phyloP scores from a whole-genome alignment of 2,113 vertebrate species.

The Prochilodus magdalenae region DNA sequence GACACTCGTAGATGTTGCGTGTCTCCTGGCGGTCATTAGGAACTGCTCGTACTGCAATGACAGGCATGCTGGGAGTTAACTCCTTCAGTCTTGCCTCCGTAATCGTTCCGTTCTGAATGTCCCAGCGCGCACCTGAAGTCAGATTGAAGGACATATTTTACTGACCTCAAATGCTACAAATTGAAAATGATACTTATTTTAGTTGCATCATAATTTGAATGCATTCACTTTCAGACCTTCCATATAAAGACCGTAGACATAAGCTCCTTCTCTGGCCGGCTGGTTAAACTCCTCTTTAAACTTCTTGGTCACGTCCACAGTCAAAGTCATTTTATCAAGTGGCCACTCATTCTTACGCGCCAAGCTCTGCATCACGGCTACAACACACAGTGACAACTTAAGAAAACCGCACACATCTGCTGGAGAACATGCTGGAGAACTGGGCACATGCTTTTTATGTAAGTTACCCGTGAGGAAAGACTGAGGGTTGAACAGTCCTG shows the following conservation, averaged over 20 bases:
- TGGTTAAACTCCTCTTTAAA: slow-evolving; percentile 83
- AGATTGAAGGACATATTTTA: not conserved
- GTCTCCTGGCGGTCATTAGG: slow-evolving; percentile 77
- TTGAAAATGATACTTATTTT: too few species aligned
- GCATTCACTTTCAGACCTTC: slow-evolving; percentile 71
- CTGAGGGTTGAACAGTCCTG: slow-evolving; percentile 94
- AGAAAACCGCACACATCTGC: not conserved
- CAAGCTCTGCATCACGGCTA: slow-evolving; percentile 78
- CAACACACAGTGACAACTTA: slow-evolving; percentile 26
- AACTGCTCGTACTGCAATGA: slow-evolving; percentile 75
- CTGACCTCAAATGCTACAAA: too few species aligned
- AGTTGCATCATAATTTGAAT: not conserved
- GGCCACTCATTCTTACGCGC: slow-evolving; percentile 85
- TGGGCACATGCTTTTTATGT: not conserved
- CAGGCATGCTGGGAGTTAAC: slow-evolving; percentile 72
- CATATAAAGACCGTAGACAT: slow-evolving; percentile 75
- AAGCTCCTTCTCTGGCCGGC: slow-evolving; percentile 75
- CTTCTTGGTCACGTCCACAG: slow-evolving; percentile 78
- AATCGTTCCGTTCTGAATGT: slow-evolving; percentile 75
- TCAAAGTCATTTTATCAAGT: slow-evolving; percentile 80
- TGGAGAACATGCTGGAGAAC: too few species aligned
- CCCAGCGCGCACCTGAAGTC: slow-evolving; percentile 77
- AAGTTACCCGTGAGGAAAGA: slow-evolving; percentile 92
- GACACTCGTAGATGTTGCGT: slow-evolving; percentile 81
- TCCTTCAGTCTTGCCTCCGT: slow-evolving; percentile 76